Evolutionary conservation across 2,113 vertebrate species (phyloP).

Genomic region (Ochotona curzoniae): DNA sequence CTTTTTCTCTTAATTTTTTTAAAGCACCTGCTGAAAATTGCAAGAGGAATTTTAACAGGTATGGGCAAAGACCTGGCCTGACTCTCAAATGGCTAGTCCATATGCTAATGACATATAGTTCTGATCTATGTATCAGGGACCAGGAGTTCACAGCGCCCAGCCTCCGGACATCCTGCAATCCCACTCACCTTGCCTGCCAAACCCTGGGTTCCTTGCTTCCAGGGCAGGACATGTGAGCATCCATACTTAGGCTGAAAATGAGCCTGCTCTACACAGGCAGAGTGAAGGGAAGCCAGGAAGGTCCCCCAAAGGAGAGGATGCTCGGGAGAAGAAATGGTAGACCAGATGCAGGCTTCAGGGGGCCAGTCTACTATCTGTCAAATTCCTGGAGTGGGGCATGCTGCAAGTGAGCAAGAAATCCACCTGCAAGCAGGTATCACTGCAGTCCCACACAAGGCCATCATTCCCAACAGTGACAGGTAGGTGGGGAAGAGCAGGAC

Average conservation of each 20-base stretch:
- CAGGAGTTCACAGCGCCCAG: neutral
- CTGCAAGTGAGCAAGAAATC: no score
- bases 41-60: neutral
- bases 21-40: neutral
- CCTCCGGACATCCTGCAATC: neutral
- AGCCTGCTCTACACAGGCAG: neutral
- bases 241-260: neutral
- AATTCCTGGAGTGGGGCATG: neutral
- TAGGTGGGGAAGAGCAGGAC: neutral
- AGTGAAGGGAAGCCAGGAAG: neutral
- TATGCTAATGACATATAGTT: neutral
- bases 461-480: neutral
- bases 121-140: neutral
- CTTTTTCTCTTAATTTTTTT: neutral
- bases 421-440: neutral
- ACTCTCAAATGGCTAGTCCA: neutral
- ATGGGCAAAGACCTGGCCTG: neutral
- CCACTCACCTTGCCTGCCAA: neutral
- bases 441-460: neutral
- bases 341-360: neutral
- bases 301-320: neutral
- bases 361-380: rapidly evolving
- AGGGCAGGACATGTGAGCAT: neutral
- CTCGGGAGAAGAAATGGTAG: neutral
- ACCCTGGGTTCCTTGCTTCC: neutral